Evolutionary conservation across 2,888 invertebrate genomes (phyloP).

Genomic region (Morpho helenor): DNA sequence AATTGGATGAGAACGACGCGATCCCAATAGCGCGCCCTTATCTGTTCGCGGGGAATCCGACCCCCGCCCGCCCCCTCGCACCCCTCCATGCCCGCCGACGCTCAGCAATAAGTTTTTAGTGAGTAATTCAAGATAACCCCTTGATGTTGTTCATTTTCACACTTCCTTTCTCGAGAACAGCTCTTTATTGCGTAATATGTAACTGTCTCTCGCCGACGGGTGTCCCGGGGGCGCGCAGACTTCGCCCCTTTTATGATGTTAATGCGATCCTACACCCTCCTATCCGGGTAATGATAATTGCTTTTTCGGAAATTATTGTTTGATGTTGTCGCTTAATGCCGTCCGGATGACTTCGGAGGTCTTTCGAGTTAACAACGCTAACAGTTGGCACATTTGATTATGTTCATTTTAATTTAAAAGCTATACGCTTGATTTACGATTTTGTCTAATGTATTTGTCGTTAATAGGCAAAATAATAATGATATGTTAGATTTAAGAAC

Average conservation of each 20-base stretch:
- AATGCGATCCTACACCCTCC: constrained; percentile 65
- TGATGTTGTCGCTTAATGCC: constrained; percentile 72
- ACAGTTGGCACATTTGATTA: constrained; percentile 49
- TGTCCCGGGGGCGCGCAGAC: constrained; percentile 67
- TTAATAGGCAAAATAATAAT: too few species aligned
- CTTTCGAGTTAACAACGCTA: constrained; percentile 53
- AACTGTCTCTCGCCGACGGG: constrained; percentile 75
- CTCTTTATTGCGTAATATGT: constrained; percentile 79
- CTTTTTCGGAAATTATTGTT: constrained; percentile 77
- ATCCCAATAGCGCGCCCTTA: constrained; percentile 78
- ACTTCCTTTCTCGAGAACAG: constrained; percentile 80
- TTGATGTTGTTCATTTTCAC: constrained; percentile 80
- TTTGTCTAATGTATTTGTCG: too few species aligned
- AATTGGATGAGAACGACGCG: constrained; percentile 79
- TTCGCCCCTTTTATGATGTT: constrained; percentile 75
- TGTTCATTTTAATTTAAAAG: constrained; percentile 6
- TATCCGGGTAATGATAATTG: constrained; percentile 76
- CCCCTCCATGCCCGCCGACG: constrained; percentile 44
- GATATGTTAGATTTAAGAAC: too few species aligned
- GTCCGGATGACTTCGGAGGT: constrained; percentile 36
- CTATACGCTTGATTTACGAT: neutral
- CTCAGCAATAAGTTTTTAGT: constrained; percentile 77
- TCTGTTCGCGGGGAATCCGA: constrained; percentile 76
- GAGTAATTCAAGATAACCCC: constrained; percentile 80
- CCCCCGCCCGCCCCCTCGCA: constrained; percentile 35